These are phyloP conservation scores for Megaptera novaeangliae DNA, from an alignment of 2,113 vertebrate species.

Conservation along the genomic window DNA sequence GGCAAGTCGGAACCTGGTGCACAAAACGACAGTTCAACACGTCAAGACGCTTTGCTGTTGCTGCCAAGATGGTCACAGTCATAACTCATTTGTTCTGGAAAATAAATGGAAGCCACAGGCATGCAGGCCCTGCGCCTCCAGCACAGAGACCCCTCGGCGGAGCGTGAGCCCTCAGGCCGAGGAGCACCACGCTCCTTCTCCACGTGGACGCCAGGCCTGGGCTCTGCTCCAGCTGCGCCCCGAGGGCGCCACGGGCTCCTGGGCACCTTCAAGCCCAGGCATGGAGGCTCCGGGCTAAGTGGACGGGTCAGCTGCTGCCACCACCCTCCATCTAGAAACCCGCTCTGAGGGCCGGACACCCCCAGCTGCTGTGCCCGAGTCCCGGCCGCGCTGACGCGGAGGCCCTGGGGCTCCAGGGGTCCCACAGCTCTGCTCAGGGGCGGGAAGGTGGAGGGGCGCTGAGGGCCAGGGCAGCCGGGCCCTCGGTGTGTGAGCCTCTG, in stretches of 20 bases:
- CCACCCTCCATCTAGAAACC: background rate
- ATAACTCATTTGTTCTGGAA: background rate
- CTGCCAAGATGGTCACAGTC: no score
- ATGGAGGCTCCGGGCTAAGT: background rate
- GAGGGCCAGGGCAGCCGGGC: no score
- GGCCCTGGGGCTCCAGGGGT: no score
- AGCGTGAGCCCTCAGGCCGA: background rate
- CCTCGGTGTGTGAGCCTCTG: no score
- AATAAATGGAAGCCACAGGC: background rate
- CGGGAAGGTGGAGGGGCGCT: no score
- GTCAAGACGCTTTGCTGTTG: background rate
- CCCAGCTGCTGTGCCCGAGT: rapidly evolving
- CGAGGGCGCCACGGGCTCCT: no score
- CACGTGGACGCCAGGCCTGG: background rate
- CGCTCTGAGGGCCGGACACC: rapidly evolving
- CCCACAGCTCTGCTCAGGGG: no score
- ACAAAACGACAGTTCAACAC: background rate
- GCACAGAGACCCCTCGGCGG: background rate
- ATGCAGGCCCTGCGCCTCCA: background rate
- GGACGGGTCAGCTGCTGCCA: background rate
- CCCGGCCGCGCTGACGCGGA: rapidly evolving
- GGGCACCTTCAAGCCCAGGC: background rate
- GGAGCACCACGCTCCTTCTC: background rate
- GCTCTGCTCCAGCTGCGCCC: background rate
- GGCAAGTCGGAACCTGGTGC: background rate